A percentile compares a stretch with the other conserved stretches of the same genome.
Evolutionary conservation across 2,888 invertebrate species (phyloP).

Genomic region (Rhabditophanes sp.): DNA sequence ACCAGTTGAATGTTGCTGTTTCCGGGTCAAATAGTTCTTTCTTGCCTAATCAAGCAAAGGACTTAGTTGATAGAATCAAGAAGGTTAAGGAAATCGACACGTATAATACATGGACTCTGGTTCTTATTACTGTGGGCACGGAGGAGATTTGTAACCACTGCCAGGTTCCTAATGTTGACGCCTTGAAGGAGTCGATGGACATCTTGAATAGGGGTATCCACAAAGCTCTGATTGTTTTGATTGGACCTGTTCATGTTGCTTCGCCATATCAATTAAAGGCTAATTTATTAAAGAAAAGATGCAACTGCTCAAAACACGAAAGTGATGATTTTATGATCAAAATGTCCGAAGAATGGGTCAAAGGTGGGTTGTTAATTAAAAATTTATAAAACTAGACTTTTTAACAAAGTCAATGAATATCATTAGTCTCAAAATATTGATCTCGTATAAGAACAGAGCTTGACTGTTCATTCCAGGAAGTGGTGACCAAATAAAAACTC

Average conservation of each 20-base stretch:
- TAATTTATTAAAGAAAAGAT: constrained; percentile 31
- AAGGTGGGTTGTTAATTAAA: neutral
- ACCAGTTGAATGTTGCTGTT: constrained; percentile 35
- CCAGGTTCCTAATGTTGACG: constrained; percentile 19
- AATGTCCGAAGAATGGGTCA: constrained; percentile 22
- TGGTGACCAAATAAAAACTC: constrained; percentile 22
- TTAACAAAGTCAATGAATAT: neutral
- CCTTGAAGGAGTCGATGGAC: constrained; percentile 24
- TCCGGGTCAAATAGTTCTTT: constrained; percentile 22
- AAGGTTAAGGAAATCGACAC: constrained; percentile 22
- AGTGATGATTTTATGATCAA: constrained; percentile 24
- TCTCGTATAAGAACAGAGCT: constrained; percentile 12
- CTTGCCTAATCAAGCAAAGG: constrained; percentile 29
- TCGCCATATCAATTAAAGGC: constrained; percentile 22
- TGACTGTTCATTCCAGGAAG: constrained; percentile 25
- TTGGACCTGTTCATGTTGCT: constrained; percentile 39
- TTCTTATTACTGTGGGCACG: constrained; percentile 40
- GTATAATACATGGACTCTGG: constrained; percentile 36
- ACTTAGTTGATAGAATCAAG: constrained; percentile 23
- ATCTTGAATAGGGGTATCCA: constrained; percentile 28
- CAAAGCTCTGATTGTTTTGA: constrained; percentile 32
- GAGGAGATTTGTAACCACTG: constrained; percentile 35
- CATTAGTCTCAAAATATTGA: constrained; percentile 1
- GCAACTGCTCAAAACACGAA: constrained; percentile 22
- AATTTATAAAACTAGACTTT: neutral